Evolutionary conservation across 2,797 vertebrate genomes (phyloP).

Genomic region (Notolepis coatsorum): DNA sequence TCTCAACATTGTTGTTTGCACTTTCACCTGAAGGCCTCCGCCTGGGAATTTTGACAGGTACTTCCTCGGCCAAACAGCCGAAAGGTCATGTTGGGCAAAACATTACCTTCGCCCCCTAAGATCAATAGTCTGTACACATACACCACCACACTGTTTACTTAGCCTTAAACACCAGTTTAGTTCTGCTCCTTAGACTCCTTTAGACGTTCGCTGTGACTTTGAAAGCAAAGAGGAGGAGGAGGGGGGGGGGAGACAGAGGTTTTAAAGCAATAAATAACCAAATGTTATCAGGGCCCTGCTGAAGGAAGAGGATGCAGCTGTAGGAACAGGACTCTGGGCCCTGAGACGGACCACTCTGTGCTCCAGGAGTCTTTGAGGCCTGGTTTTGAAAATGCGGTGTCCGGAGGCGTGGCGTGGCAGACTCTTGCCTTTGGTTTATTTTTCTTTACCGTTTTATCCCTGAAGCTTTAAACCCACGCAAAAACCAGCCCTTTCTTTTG

Average conservation of each 20-base stretch:
- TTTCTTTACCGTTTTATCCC: slow-evolving; percentile 80
- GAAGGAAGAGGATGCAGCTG: slow-evolving; percentile 89
- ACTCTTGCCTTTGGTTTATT: slow-evolving; percentile 75
- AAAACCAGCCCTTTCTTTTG: slow-evolving; percentile 50
- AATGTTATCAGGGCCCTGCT: slow-evolving; percentile 84
- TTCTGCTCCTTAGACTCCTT: slow-evolving; percentile 63
- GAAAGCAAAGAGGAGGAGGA: slow-evolving; percentile 65
- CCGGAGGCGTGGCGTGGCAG: slow-evolving; percentile 65
- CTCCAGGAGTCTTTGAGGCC: slow-evolving; percentile 84
- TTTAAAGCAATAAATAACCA: slow-evolving; percentile 87
- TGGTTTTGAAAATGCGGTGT: slow-evolving; percentile 76
- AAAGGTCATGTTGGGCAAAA: slow-evolving; percentile 51
- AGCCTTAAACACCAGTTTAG: slow-evolving; percentile 49
- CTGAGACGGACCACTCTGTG: slow-evolving; percentile 73
- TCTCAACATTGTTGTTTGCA: slow-evolving; percentile 55
- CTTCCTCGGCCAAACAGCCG: slow-evolving; percentile 57
- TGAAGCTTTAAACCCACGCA: slow-evolving; percentile 51
- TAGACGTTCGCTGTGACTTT: slow-evolving; percentile 69
- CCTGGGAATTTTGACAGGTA: slow-evolving; percentile 49
- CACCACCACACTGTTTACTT: slow-evolving; percentile 45
- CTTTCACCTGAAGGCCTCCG: slow-evolving; percentile 57
- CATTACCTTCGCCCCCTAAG: slow-evolving; percentile 52
- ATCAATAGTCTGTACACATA: slow-evolving; percentile 49
- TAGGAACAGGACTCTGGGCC: slow-evolving; percentile 76
- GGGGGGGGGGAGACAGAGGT: slow-evolving; percentile 69